Percentiles rank a stretch among this genome's conserved stretches.
Evolutionary conservation across 2,797 vertebrate genomes (phyloP).

Genomic region (Betta splendens): DNA sequence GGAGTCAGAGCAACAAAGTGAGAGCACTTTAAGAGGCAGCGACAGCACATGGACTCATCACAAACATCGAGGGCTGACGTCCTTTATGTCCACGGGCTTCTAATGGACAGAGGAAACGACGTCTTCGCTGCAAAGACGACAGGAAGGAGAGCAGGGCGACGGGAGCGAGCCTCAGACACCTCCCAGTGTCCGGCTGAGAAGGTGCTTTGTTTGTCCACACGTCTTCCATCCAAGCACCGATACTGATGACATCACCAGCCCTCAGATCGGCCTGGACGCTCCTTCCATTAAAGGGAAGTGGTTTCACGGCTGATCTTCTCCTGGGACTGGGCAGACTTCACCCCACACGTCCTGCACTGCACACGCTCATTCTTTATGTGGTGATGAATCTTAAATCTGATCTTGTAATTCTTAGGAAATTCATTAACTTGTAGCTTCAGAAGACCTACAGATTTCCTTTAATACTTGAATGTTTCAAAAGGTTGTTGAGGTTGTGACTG

Average conservation of each 20-base stretch:
- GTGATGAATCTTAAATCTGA: no score
- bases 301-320: not conserved
- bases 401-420: no score
- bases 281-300: not conserved
- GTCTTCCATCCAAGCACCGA: no score
- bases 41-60: no score
- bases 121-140: no score
- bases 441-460: not conserved
- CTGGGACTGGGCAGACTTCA: not conserved
- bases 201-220: no score
- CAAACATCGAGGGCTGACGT: not conserved
- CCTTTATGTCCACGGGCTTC: not conserved
- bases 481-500: conserved; percentile 6
- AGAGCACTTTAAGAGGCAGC: conserved; percentile 16
- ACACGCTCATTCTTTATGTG: no score
- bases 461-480: conserved; percentile 5
- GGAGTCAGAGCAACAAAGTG: conserved; percentile 25
- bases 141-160: not conserved
- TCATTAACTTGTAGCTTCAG: not conserved
- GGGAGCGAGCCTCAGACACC: no score
- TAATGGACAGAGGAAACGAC: no score
- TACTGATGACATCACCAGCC: not conserved
- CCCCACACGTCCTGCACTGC: not conserved
- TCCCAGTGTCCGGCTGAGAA: no score
- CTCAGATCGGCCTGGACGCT: not conserved